These are phyloP conservation scores for Cheilosia scutellata DNA, from an alignment of 2,888 invertebrate genomes.

Conservation along the genomic window DNA sequence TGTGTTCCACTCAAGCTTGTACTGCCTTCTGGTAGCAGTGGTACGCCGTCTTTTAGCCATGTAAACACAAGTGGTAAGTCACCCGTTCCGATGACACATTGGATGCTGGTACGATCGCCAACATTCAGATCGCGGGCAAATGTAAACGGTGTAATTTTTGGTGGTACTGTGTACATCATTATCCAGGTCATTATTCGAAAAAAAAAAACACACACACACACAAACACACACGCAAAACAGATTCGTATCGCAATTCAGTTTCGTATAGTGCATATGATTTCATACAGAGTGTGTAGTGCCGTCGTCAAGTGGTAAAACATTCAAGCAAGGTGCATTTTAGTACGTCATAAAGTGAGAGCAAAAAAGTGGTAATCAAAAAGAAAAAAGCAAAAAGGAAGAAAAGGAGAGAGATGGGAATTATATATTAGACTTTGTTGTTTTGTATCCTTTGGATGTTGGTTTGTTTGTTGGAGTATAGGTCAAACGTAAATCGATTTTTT, in stretches of 20 bases:
- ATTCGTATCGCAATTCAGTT: conserved; percentile 2
- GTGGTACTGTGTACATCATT: conserved; percentile 85
- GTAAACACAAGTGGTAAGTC: conserved; percentile 87
- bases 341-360: conserved; percentile 43
- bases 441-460: conserved; percentile 1
- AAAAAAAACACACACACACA: conserved; percentile 1
- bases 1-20: conserved; percentile 12
- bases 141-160: conserved; percentile 88
- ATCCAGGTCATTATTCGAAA: not conserved
- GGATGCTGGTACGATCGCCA: conserved; percentile 86
- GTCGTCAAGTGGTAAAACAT: conserved; percentile 42
- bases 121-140: conserved; percentile 87
- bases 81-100: conserved; percentile 87
- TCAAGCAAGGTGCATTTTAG: conserved; percentile 59
- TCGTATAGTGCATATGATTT: not conserved
- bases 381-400: conserved; percentile 27
- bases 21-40: conserved; percentile 82
- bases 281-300: conserved; percentile 38
- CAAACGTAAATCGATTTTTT: conserved; percentile 20
- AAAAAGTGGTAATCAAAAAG: conserved; percentile 9
- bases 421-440: conserved; percentile 17
- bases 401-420: conserved; percentile 14
- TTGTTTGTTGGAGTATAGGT: not conserved
- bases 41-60: conserved; percentile 87
- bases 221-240: not conserved